Evolutionary conservation across 2,797 vertebrate species (phyloP).

Genomic region (Sebastes taczanowskii): DNA sequence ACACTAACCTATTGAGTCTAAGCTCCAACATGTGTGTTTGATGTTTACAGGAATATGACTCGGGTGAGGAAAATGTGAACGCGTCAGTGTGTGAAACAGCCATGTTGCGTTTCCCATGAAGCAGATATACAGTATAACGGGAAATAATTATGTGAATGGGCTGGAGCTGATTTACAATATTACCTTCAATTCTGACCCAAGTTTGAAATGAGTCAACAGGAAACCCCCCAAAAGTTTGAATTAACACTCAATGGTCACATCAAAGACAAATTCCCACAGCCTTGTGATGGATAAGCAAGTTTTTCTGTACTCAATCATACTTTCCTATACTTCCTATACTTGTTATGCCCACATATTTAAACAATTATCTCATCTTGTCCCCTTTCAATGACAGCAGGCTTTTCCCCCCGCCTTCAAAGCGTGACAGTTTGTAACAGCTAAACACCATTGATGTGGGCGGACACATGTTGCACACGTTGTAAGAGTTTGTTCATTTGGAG

Average conservation of each 20-base stretch:
- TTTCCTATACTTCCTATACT: no score
- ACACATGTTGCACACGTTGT: background rate
- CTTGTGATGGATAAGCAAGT: background rate
- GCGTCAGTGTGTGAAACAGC: background rate
- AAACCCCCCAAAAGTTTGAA: background rate
- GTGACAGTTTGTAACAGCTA: background rate
- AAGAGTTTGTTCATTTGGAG: background rate
- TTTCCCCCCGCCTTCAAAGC: background rate
- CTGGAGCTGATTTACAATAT: background rate
- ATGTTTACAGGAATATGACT: background rate
- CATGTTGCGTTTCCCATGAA: background rate
- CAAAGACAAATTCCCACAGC: background rate
- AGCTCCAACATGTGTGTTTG: background rate
- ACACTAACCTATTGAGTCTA: background rate
- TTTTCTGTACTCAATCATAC: background rate
- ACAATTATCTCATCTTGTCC: background rate
- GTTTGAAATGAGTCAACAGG: slow-evolving; percentile 7
- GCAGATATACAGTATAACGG: background rate
- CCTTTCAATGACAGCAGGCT: background rate
- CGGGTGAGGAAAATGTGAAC: background rate
- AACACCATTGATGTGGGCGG: background rate
- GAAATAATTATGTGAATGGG: background rate
- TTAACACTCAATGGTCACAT: background rate
- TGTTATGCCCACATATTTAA: background rate
- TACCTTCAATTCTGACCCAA: background rate